phyloP scores from a whole-genome alignment of 1,140 invertebrate species.

The Drosophila novamexicana region DNA sequence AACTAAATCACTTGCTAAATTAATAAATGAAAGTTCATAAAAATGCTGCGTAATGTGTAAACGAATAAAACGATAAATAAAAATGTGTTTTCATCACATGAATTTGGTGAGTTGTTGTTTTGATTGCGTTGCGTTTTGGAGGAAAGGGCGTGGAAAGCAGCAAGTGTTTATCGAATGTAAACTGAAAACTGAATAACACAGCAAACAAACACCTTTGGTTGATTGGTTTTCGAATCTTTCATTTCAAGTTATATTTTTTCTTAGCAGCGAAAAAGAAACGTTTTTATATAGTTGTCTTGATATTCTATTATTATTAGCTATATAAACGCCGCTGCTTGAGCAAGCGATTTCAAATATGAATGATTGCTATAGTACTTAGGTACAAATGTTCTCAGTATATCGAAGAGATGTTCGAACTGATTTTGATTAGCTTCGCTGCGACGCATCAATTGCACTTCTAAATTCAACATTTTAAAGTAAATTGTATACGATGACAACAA shows the following conservation, averaged over 20 bases:
- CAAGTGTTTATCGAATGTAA: conserved; percentile 35
- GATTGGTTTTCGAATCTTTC: conserved; percentile 68
- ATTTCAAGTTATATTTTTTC: conserved; percentile 52
- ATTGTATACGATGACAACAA: conserved; percentile 61
- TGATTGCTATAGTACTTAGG: conserved; percentile 60
- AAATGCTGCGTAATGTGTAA: conserved; percentile 13
- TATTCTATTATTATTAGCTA: conserved; percentile 55
- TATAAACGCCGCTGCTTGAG: conserved; percentile 29
- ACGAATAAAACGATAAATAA: conserved; percentile 11
- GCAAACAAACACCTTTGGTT: conserved; percentile 72
- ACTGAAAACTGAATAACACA: conserved; percentile 68
- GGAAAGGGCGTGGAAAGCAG: conserved; percentile 1
- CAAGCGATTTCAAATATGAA: conserved; percentile 25
- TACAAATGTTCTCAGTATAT: conserved; percentile 59
- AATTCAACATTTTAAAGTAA: conserved; percentile 54
- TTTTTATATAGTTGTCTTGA: conserved; percentile 28
- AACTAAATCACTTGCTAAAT: conserved; percentile 1
- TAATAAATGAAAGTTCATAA: conserved; percentile 16
- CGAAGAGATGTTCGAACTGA: conserved; percentile 33
- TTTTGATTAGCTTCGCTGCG: conserved; percentile 20
- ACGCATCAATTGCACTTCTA: conserved; percentile 28
- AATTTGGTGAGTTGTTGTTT: conserved; percentile 24
- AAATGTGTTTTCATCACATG: conserved; percentile 12
- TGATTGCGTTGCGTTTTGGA: conserved; percentile 32
- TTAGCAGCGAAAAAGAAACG: conserved; percentile 29